A percentile compares a stretch with the other conserved stretches of the same genome.
Evolutionary conservation across 2,113 vertebrate genomes (phyloP).

Genomic region (Rhodinocichla rosea): DNA sequence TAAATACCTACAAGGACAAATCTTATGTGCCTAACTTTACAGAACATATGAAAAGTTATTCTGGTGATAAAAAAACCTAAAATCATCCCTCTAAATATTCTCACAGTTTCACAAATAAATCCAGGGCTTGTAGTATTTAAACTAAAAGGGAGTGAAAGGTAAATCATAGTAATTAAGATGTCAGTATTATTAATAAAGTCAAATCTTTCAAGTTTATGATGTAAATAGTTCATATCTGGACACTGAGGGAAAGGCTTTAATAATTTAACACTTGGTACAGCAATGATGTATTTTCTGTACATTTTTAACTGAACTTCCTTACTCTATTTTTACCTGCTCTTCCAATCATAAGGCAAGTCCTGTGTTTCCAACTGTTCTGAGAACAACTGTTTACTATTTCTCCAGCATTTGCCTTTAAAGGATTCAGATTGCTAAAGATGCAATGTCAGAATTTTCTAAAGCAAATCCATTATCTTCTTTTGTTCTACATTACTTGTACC

Average conservation of each 20-base stretch:
- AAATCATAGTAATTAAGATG: neutral
- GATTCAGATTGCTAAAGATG: neutral
- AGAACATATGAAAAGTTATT: neutral
- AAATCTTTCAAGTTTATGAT: neutral
- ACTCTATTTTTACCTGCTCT: neutral
- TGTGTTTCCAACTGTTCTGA: neutral
- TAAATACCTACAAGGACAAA: neutral
- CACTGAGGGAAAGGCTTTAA: neutral
- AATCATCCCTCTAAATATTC: neutral
- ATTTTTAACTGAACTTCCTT: neutral
- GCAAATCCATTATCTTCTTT: neutral
- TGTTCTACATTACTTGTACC: neutral
- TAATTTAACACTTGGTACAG: neutral
- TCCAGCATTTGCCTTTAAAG: neutral
- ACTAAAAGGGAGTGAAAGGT: neutral
- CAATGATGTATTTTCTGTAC: neutral
- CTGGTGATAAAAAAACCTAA: neutral
- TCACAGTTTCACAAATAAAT: neutral
- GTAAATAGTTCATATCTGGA: neutral
- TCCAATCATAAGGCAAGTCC: neutral
- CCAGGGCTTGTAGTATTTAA: neutral
- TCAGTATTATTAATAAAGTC: neutral
- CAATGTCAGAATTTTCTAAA: neutral
- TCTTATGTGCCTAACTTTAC: neutral
- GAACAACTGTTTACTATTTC: neutral